Conservation (phyloP, 53 echinoderm and acorn worm genomes). For the Temnopleurus reevesii region DNA sequence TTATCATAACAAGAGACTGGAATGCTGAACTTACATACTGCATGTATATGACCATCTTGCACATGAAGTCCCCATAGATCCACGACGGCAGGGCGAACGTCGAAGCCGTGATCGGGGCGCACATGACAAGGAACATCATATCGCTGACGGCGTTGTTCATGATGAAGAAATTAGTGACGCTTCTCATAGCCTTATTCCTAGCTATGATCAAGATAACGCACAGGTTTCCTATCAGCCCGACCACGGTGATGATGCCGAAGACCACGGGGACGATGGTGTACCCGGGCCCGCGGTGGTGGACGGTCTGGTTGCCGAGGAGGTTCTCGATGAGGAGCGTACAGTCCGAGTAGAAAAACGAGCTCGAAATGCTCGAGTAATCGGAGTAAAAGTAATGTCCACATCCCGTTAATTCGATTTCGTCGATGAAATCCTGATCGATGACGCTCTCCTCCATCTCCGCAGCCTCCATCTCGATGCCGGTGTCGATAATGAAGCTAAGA, state of each 20-base stretch:
- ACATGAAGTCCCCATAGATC: slow-evolving; percentile 87
- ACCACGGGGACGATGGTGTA: slow-evolving; percentile 71
- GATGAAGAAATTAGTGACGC: slow-evolving; percentile 97
- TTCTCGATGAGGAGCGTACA: slow-evolving; percentile 8
- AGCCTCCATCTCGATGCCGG: neutral
- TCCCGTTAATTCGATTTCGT: neutral
- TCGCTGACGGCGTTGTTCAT: slow-evolving; percentile 97
- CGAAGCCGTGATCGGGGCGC: slow-evolving; percentile 83
- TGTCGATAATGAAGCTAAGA: neutral
- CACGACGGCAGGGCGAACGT: slow-evolving; percentile 73
- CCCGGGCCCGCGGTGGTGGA: slow-evolving; percentile 7
- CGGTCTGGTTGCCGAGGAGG: slow-evolving; percentile 24
- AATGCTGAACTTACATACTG: slow-evolving; percentile 81
- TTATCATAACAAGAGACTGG: no score
- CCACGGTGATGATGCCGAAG: slow-evolving; percentile 78
- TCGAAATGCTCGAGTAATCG: slow-evolving; percentile 1
- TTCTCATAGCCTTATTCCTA: slow-evolving; percentile 81
- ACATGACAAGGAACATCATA: slow-evolving; percentile 83
- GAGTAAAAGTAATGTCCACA: slow-evolving; percentile 49
- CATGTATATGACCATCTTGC: slow-evolving; percentile 88
- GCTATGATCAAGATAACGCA: slow-evolving; percentile 84
- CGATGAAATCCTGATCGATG: neutral
- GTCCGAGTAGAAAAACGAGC: slow-evolving; percentile 21
- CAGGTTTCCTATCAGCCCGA: slow-evolving; percentile 83
- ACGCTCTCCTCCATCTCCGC: neutral